Evolutionary conservation across 2,888 invertebrate genomes (phyloP), one percentile per base, ranked within the genome.

Genomic region (Synergus japonicus): DNA sequence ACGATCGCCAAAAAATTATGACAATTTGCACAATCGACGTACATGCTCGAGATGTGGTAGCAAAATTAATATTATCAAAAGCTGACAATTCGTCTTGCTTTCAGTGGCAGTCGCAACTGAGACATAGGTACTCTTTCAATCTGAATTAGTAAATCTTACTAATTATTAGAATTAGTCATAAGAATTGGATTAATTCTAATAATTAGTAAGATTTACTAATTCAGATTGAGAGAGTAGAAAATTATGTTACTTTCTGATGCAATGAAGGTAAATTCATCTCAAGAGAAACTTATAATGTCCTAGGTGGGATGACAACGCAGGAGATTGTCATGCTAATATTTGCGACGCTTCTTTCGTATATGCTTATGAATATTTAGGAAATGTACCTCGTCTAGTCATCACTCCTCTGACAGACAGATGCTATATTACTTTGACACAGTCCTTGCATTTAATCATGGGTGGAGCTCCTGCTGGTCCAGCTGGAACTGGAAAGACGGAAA

Each of bases 391-490:
- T 81, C 94, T 98, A 78, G 98, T 98, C 44, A 98, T 98, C 87
- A 98, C 98, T 2, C 98, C 98, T 0, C 93, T 98, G 63, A 98
- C 98, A 46, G 98, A 98, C 93, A 95, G 98, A 83, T 98, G 98
- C 91, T 98, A 98, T 92, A 98, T 98, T 83, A 98, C 98, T 0
- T 92, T 98, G 80, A 98, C 98, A 0, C 97, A 97, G 95, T 97
- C 97, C 66, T 94, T 97, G 58, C 98, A 98, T 93, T 93, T 98
- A 87, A 95, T 97, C 81, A 98, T 98, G 98, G 98, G 98, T 76
- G 98, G 98, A n/a, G 98, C 98, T 1, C 98, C 98, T 0, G 98
- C 98, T 2, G 98, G 98, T 0, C 98, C 98, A 0, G 98, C 98
- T 10, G 98, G 97, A 77, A 98, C 98, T 0, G 98, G 98, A 0